Percentiles rank a stretch among this genome's conserved stretches.
Conservation (phyloP, 1,140 invertebrate species). For the Centruroides sculpturatus region DNA sequence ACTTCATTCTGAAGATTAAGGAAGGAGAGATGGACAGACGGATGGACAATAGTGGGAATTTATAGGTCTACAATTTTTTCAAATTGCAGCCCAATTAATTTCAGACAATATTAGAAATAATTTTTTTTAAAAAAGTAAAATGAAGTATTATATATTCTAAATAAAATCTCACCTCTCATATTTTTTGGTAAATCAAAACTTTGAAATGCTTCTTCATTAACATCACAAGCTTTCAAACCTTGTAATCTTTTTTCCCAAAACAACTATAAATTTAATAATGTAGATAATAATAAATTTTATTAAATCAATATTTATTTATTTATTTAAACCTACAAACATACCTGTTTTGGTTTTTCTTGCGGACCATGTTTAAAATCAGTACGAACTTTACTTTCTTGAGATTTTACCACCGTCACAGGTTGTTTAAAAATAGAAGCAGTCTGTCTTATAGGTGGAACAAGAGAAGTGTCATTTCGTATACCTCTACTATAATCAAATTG, state of each 20-base stretch:
- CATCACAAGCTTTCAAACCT: constrained; percentile 72
- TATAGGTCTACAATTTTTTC: too few species aligned
- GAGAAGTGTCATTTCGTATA: constrained; percentile 68
- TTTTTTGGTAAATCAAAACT: constrained; percentile 70
- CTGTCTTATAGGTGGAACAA: constrained; percentile 89
- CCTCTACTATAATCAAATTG: constrained; percentile 56
- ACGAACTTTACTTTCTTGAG: constrained; percentile 43
- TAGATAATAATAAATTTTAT: too few species aligned
- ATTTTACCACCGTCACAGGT: constrained; percentile 88
- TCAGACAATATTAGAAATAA: too few species aligned
- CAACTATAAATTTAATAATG: constrained; percentile 38
- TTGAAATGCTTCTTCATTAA: constrained; percentile 56
- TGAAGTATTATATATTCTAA: too few species aligned
- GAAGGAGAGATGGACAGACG: too few species aligned
- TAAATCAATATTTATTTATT: background rate
- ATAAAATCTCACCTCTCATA: constrained; percentile 40
- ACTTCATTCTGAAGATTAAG: too few species aligned
- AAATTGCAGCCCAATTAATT: too few species aligned
- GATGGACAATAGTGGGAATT: too few species aligned
- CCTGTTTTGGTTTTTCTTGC: constrained; percentile 88
- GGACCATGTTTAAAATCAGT: constrained; percentile 71
- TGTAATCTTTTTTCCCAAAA: constrained; percentile 97
- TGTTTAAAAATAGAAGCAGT: constrained; percentile 98
- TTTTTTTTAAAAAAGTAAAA: too few species aligned
- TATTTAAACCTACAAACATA: constrained; percentile 22